Percentiles rank a stretch among this genome's conserved stretches.
These are phyloP conservation scores for Globicephala melas DNA, from an alignment of 2,113 vertebrate species.

Conservation along the genomic window DNA sequence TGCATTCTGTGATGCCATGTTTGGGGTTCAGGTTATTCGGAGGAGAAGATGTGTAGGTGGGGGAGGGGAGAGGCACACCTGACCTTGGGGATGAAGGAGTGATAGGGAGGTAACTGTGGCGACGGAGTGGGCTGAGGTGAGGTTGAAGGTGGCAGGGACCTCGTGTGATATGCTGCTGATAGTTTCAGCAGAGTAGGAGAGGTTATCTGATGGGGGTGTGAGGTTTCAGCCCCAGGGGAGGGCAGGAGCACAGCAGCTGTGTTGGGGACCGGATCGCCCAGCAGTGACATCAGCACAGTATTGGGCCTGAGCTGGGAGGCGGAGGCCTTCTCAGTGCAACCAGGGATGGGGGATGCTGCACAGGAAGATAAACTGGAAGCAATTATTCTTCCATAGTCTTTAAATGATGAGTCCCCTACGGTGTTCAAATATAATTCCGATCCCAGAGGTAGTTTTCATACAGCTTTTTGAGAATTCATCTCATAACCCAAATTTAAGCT, in stretches of 20 bases:
- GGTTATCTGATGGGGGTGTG: not conserved
- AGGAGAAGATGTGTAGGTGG: not conserved
- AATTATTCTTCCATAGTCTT: not conserved
- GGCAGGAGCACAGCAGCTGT: rapidly evolving
- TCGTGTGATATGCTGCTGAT: not conserved
- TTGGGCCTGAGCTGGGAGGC: not conserved
- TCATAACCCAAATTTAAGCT: not conserved
- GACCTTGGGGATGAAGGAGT: not conserved
- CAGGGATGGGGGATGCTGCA: not conserved
- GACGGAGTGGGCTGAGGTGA: not conserved
- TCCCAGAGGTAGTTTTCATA: not conserved
- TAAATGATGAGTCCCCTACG: not conserved
- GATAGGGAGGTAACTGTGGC: not conserved
- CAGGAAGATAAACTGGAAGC: not conserved
- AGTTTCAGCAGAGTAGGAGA: not conserved
- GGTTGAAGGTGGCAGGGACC: not conserved
- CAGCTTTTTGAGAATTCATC: conserved; percentile 15
- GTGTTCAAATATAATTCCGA: not conserved
- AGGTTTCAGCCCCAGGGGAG: not conserved
- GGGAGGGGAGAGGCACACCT: not conserved
- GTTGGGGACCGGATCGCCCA: not conserved
- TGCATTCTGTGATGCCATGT: not conserved
- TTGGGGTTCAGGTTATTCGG: not conserved
- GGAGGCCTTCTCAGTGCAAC: not conserved
- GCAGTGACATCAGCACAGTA: too few relatives aligned